Evolutionary conservation across 2,113 vertebrate genomes (phyloP).

Genomic region (Naja naja): DNA sequence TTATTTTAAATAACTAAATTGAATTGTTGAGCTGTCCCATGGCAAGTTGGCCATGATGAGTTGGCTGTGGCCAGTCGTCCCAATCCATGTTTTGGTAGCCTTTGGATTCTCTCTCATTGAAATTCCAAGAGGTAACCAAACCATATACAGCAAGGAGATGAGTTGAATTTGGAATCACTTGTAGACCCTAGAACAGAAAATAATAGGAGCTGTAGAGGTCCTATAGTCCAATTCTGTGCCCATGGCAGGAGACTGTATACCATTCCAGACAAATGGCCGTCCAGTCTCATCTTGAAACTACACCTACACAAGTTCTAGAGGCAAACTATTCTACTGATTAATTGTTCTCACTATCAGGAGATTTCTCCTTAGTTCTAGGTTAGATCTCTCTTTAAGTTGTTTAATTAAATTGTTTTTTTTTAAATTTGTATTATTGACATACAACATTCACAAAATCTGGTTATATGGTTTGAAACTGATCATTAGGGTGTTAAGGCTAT

Average conservation of each 20-base stretch:
- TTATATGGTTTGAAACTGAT: not conserved
- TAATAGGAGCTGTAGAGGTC: not conserved
- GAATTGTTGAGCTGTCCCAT: not conserved
- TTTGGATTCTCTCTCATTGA: not conserved
- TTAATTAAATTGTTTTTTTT: not conserved
- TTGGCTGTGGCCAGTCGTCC: not conserved
- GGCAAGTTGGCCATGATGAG: not conserved
- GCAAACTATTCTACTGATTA: not conserved
- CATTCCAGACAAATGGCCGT: not conserved
- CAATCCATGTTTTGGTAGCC: not conserved
- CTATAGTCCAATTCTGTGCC: not conserved
- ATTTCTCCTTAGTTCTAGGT: not conserved
- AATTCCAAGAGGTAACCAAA: not conserved
- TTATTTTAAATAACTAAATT: not conserved
- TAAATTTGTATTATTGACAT: not conserved
- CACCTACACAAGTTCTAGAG: not conserved
- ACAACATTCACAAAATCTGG: not conserved
- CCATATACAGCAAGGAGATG: not conserved
- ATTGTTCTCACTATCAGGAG: not conserved
- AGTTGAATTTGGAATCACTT: not conserved
- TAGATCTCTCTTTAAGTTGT: not conserved
- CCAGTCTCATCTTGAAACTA: not conserved
- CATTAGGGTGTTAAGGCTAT: not conserved
- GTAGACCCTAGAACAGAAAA: not conserved
- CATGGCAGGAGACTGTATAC: not conserved